Evolutionary conservation across 1,140 invertebrate genomes (phyloP), one percentile per base, ranked within the genome.

Genomic region (Platorchestia sp.): DNA sequence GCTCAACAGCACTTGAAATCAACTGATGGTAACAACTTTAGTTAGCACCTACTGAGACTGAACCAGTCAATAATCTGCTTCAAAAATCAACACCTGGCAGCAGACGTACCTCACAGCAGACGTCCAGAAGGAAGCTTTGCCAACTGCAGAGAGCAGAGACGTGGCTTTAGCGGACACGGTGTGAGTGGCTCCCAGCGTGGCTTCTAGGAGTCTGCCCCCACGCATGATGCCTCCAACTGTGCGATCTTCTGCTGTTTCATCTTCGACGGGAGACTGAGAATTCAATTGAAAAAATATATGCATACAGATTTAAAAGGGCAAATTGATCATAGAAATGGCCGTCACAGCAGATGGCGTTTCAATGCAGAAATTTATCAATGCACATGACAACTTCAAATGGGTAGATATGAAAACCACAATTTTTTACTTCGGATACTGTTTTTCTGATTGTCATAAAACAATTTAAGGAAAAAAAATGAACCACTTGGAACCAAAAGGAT

Each of bases 121-220:
- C 5, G 91, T 45, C 91, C 91, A 93, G 40, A 93, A 93, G 45
- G 91, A 93, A 44, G 91, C 91, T 44, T 40, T 45, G 45, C 91
- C 45, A 10, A 93, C 44, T 7, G 91, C 44, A 1, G 14, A 44
- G 40, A 93, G 91, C 43, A 93, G 91, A 19, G 91, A 93, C 45
- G 91, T 45, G 45, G 91, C 91, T 93, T 42, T 93, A 40, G 91
- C 91, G 10, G 91, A 93, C 7, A 93, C 91, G 10, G 91, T 45
- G 91, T 93, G 91, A 6, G 91, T 47, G 44, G 91, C 91, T 44
- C 45, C 91, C 91, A 93, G 45, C 40, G 91, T 93, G 10, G 91
- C 91, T 44, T 47, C 41, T 22, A 93, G 91, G 6, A 93, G 91
- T 36, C 43, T 40, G 7, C 91, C 43, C 7, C 45, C 91, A 40